Evolutionary conservation across 2,888 invertebrate species (phyloP).

Genomic region (Lampropteryx suffumata): DNA sequence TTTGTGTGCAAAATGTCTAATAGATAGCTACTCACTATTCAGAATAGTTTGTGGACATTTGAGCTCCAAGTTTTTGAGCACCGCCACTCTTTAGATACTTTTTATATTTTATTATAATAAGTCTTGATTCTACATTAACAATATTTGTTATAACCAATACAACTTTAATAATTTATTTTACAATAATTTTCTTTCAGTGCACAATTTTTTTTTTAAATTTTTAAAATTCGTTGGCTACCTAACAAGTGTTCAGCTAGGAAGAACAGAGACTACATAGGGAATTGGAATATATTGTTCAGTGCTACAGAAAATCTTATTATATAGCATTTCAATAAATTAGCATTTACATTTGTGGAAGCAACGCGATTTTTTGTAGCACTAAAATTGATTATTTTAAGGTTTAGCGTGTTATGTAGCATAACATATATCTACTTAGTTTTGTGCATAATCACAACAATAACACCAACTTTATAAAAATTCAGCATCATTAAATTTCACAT

Average conservation of each 20-base stretch:
- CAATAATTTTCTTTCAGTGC: constrained; percentile 78
- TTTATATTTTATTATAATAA: constrained; percentile 59
- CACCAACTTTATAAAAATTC: no score
- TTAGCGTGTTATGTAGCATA: constrained; percentile 43
- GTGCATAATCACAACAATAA: not conserved
- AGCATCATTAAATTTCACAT: no score
- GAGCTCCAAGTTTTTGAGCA: constrained; percentile 51
- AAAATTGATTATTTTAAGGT: constrained; percentile 32
- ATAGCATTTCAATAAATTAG: constrained; percentile 30
- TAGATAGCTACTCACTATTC: constrained; percentile 73
- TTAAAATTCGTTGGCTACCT: constrained; percentile 81
- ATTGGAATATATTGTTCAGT: constrained; percentile 59
- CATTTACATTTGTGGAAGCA: constrained; percentile 33
- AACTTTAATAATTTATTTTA: constrained; percentile 50
- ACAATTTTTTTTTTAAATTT: constrained; percentile 64
- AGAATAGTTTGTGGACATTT: constrained; percentile 74
- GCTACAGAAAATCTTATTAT: constrained; percentile 39
- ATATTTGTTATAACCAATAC: constrained; percentile 33
- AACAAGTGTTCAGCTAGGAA: constrained; percentile 68
- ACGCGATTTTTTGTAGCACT: constrained; percentile 40
- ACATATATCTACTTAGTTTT: constrained; percentile 26
- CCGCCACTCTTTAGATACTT: constrained; percentile 48
- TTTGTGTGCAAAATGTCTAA: constrained; percentile 80
- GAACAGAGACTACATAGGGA: constrained; percentile 67
- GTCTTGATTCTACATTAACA: constrained; percentile 71